Evolutionary conservation across 2,113 vertebrate genomes (phyloP).

Genomic region (Anolis carolinensis): DNA sequence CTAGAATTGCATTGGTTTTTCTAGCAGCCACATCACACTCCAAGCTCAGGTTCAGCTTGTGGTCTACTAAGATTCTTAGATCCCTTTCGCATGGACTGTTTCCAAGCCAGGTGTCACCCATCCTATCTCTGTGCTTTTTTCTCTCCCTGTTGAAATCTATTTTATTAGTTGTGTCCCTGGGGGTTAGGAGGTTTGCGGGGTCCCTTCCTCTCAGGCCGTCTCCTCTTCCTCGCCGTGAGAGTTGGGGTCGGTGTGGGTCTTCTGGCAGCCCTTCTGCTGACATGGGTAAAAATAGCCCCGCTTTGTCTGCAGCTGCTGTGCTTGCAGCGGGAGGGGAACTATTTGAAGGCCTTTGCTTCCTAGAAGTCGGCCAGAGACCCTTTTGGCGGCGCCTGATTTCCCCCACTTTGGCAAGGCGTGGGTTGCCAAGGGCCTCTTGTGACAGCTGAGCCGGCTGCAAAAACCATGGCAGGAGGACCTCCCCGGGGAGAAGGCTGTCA

Average conservation of each 20-base stretch:
- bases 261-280: not conserved
- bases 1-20: no score
- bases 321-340: not conserved
- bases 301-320: not conserved
- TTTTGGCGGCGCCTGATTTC: rapidly evolving
- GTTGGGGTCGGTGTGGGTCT: not conserved
- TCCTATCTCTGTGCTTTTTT: no score
- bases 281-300: not conserved
- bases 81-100: no score
- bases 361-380: not conserved
- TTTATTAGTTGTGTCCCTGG: no score
- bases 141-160: no score
- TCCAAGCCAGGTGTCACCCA: no score
- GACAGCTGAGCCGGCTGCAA: constrained; percentile 37
- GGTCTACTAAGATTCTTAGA: no score
- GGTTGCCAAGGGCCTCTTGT: rapidly evolving
- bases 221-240: not conserved
- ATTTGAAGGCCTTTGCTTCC: rapidly evolving
- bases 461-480: constrained; percentile 17
- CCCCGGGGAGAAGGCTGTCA: not conserved
- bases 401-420: not conserved
- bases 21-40: no score
- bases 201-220: not conserved
- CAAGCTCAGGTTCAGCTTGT: no score
- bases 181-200: no score